Base-by-base conservation (phyloP, 2,797 vertebrate genomes). In the Knipowitschia caucasica region DNA sequence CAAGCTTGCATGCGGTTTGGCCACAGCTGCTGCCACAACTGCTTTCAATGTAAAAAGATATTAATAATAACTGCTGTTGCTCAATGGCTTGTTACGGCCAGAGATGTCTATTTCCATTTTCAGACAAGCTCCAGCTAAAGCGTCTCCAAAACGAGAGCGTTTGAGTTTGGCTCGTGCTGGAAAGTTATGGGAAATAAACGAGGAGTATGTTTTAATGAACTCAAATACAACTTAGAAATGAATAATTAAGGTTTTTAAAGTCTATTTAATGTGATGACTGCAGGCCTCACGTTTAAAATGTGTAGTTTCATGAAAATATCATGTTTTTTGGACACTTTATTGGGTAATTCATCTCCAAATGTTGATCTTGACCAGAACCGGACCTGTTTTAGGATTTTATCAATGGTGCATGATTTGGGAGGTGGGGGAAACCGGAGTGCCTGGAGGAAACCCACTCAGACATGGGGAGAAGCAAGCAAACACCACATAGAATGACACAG, bases 261-360 rank as follows among this genome's bases (percentile, higher is more conserved):
- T 25, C 36, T 35, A 63, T 71, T 69, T 71, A 71, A 63, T 61
- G 23, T 36, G 5, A 62, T 51, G 54, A 66, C 49, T 60, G 66
- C 62, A 38, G 47, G 39, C 26, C 45, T 61, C 8, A n/a, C n/a
- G n/a, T n/a, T n/a, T n/a, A n/a, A n/a, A n/a, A n/a, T n/a, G n/a
- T n/a, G n/a, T n/a, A n/a, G n/a, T n/a, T n/a, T n/a, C n/a, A n/a
- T n/a, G n/a, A n/a, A n/a, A n/a, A n/a, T n/a, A n/a, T n/a, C n/a
- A n/a, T n/a, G n/a, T n/a, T n/a, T n/a, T n/a, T n/a, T n/a, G n/a
- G n/a, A n/a, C n/a, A n/a, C n/a, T n/a, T n/a, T n/a, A n/a, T n/a
- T n/a, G n/a, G n/a, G n/a, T n/a, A n/a, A n/a, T n/a, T n/a, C n/a
- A n/a, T n/a, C n/a, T n/a, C n/a, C n/a, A n/a, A n/a, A n/a, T n/a